Conservation (phyloP, 2,113 vertebrate genomes). For the Nematolebias whitei region DNA sequence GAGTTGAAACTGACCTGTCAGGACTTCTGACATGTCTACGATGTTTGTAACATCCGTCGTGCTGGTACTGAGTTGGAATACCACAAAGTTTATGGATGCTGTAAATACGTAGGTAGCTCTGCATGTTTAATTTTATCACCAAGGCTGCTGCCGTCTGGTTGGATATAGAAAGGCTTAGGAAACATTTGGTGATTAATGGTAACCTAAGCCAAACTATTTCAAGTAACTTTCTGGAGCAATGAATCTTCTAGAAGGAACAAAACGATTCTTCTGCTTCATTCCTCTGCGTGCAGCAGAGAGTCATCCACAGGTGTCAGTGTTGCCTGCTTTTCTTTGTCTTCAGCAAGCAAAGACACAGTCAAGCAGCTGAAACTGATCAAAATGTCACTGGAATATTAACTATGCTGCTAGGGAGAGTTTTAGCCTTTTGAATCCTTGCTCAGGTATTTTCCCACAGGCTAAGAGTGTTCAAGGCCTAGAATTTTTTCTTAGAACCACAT, state of each 20-base stretch:
- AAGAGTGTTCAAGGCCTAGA: not conserved
- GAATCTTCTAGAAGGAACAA: not conserved
- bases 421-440: constrained; percentile 24
- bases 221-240: not conserved
- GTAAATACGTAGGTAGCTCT: constrained; percentile 21
- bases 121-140: constrained; percentile 9
- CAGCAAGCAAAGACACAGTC: not conserved
- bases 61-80: not conserved
- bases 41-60: constrained; percentile 4
- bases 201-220: not conserved
- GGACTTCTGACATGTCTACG: constrained; percentile 27
- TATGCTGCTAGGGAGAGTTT: constrained; percentile 15
- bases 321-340: constrained; percentile 12
- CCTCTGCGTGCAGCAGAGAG: not conserved
- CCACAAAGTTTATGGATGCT: constrained; percentile 13
- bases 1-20: constrained; percentile 28
- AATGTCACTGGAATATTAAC: constrained; percentile 34
- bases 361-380: constrained; percentile 43
- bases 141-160: not conserved
- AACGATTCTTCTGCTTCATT: not conserved
- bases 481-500: constrained; percentile 6
- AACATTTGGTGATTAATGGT: not conserved
- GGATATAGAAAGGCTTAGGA: not conserved
- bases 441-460: constrained; percentile 42
- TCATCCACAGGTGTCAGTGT: constrained; percentile 64